Evolutionary conservation across 2,797 vertebrate genomes (phyloP).

Genomic region (Urophycis tenuis): DNA sequence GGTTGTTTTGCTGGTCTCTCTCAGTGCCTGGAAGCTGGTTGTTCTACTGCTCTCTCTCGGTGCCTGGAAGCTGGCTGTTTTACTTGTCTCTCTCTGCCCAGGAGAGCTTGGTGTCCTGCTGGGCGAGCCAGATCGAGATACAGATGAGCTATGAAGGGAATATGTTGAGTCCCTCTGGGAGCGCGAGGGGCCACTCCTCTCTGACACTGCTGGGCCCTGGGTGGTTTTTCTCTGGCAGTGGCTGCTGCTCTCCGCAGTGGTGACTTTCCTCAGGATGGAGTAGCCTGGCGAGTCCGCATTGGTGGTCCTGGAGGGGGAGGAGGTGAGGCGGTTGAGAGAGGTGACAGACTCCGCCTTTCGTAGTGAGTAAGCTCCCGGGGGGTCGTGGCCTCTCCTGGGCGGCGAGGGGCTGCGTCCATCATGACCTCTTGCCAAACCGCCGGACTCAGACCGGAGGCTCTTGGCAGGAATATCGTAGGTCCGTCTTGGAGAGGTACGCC

Average conservation of each 20-base stretch:
- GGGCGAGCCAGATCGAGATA: conserved; percentile 58
- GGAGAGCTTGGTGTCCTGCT: conserved; percentile 25
- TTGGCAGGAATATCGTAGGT: conserved; percentile 47
- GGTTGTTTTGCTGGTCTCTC: too few species aligned
- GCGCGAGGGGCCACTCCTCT: conserved; percentile 50
- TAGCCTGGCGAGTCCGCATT: conserved; percentile 47
- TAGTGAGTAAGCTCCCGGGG: conserved; percentile 32
- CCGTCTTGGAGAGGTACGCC: conserved; percentile 46
- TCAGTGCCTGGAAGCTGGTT: too few species aligned
- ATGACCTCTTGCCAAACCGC: conserved; percentile 24
- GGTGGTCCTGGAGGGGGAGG: conserved; percentile 46
- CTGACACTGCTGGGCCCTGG: conserved; percentile 35
- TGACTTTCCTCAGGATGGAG: conserved; percentile 51
- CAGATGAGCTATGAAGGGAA: conserved; percentile 56
- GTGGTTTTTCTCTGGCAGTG: conserved; percentile 51
- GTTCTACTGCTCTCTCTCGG: too few species aligned
- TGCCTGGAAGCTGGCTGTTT: neutral
- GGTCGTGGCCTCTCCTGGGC: conserved; percentile 42
- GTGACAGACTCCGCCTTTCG: conserved; percentile 42
- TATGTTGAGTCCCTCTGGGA: conserved; percentile 53
- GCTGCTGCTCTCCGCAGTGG: conserved; percentile 41
- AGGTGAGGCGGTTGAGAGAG: conserved; percentile 38
- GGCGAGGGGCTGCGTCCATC: conserved; percentile 38
- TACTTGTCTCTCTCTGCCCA: neutral
- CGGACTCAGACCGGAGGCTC: conserved; percentile 44